Evolutionary conservation across 1,140 invertebrate genomes (phyloP), one percentile per base, ranked within the genome.

Genomic region (Lucilia cuprina): DNA sequence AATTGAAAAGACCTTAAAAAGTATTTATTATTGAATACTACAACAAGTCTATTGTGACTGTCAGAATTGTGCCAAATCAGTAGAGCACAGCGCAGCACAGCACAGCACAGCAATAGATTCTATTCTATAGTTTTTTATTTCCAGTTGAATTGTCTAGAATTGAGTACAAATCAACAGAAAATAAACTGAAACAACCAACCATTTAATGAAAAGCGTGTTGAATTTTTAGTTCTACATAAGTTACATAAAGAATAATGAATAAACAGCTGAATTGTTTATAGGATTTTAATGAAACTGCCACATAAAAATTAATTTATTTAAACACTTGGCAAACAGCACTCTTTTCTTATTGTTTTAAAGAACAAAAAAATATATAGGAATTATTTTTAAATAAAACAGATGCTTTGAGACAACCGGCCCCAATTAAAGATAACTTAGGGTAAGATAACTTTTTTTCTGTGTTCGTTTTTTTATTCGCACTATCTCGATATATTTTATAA

Each of bases 281-380:
- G 65, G 65, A 19, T 70, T 70, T 70, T 70, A 70, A 70, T 70
- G 65, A 70, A 70, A 70, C 21, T 70, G 65, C 21, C 65, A 70
- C 65, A 70, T 70, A 21, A 70, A 70, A 70, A 19, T 70, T 70
- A 70, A 70, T 70, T 70, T 55, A 55, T 41, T 41, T 41, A 41
- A 41, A 41, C 7, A 41, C 41, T 41, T 41, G 5, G 41, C 41
- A 41, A 30, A 10, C 41, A 41, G 10, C 41, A 41, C 41, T 41
- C 41, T 41, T 8, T 10, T 41, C 7, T 7, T 41, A 8, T 41
- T 41, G 41, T 41, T 41, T 41, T 41, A 41, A 8, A 41, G 41
- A 41, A 41, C 25, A 3, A 30, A 3, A 30, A 30, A 30, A 41
- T 3, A 2, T 41, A 41, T 8, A 41, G 10, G 41, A 41, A 41